Evolutionary conservation across 1,140 invertebrate species (phyloP).

Genomic region (Ectropis grisescens): DNA sequence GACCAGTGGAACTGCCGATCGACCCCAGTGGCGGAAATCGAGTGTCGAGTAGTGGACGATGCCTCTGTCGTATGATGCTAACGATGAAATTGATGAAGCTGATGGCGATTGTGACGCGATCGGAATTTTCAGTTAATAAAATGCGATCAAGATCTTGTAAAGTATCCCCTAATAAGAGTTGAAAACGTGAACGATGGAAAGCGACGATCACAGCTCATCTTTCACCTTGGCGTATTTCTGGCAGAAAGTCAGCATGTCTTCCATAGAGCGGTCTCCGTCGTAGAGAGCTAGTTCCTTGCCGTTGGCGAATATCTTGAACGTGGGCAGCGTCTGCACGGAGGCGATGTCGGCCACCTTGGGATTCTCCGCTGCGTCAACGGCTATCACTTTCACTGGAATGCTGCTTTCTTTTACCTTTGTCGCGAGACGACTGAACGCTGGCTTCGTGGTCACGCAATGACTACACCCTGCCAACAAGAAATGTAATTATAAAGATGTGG

Average conservation of each 20-base stretch:
- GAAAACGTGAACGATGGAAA: no score
- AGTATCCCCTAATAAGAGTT: no score
- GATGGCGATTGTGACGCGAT: no score
- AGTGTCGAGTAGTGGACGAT: no score
- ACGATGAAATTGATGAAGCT: no score
- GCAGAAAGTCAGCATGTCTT: conserved; percentile 40
- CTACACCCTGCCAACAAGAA: conserved; percentile 81
- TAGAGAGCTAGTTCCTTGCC: conserved; percentile 79
- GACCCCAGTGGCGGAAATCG: no score
- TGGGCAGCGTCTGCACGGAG: conserved; percentile 86
- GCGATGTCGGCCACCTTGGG: conserved; percentile 75
- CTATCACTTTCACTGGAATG: conserved; percentile 78
- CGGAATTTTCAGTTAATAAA: no score
- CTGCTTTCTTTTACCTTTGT: conserved; percentile 79
- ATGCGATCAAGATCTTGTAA: no score
- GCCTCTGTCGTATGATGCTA: no score
- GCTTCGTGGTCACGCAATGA: conserved; percentile 89
- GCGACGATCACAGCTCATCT: conserved; percentile 54
- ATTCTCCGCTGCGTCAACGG: conserved; percentile 85
- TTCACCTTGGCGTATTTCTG: conserved; percentile 26
- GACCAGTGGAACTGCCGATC: no score
- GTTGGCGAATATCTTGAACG: conserved; percentile 85
- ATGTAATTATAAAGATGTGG: no score
- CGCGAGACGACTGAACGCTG: conserved; percentile 80
- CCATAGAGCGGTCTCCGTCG: conserved; percentile 74